Evolutionary conservation across 2,113 vertebrate genomes (phyloP).

Genomic region (Cephalopterus ornatus): DNA sequence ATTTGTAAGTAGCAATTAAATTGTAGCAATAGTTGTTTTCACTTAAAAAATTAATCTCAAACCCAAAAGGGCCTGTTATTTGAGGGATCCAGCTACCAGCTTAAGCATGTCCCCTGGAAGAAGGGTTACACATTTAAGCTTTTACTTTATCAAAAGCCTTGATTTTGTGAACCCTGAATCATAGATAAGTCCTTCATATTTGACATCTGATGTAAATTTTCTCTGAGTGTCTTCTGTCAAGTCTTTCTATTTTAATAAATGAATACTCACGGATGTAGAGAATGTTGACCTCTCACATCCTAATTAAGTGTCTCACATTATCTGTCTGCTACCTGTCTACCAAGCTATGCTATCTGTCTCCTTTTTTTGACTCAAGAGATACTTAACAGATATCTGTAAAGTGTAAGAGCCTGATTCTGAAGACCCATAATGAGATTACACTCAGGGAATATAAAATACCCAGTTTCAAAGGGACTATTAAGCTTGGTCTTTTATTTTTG

Average conservation of each 20-base stretch:
- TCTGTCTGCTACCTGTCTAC: not conserved
- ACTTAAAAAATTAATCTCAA: not conserved
- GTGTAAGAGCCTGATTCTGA: not conserved
- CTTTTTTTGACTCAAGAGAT: not conserved
- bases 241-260: not conserved
- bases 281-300: not conserved
- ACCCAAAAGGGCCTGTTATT: not conserved
- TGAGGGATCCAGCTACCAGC: not conserved
- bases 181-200: not conserved
- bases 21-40: not conserved
- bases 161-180: not conserved
- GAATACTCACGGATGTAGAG: not conserved
- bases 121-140: not conserved
- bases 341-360: not conserved
- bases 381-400: not conserved
- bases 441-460: not conserved
- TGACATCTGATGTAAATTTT: not conserved
- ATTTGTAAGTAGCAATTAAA: not conserved
- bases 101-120: not conserved
- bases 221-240: not conserved
- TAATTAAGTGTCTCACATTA: not conserved
- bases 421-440: not conserved
- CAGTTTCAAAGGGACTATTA: not conserved
- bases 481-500: not conserved
- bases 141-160: not conserved